Base-by-base conservation (phyloP, 2,113 vertebrate genomes). In the Opisthocomus hoazin region DNA sequence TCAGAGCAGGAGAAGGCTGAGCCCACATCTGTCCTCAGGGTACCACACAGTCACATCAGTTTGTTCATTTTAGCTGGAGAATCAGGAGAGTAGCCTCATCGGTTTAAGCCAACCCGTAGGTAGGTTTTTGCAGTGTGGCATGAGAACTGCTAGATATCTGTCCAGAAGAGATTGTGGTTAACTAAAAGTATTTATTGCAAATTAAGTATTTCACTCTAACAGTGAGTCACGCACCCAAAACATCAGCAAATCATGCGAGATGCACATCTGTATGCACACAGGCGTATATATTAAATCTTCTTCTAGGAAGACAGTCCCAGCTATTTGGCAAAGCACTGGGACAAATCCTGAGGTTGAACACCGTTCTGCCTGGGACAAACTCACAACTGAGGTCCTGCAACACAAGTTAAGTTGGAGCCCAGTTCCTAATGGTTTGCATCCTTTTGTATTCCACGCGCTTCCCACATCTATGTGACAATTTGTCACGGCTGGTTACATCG, bases 251-350 rank as follows among this genome's bases (percentile, higher is more conserved):
- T 8, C 45, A 11, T 27, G 12, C 53, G 37, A 66, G 20, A 50
- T 54, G 39, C 37, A 32, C 6, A 2, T 12, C 22, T 9, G 24
- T 8, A 54, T 1, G 1, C n/a, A n/a, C 6, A 10, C 6, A 50
- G 37, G 21, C 10, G 30, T 23, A 24, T 8, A 36, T 11, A 3
- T 64, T 70, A 60, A 45, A 24, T 48, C 46, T 53, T 70, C 20
- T 34, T 64, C 64, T 54, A 48, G 14, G 56, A 76, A 77, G 69
- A 54, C 0, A 1, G 54, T 50, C 43, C 24, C 12, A 85, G 29
- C 1, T 21, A 10, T 58, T n/a, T 88, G 56, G 3, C 29, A 51
- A 63, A 77, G 30, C 50, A 3, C 15, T 56, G 46, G 34, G 60
- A 78, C 16, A 75, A 81, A 81, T 68, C 60, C 68, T 80, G 78